Base-by-base conservation (phyloP, 2,797 vertebrate species). In the Syngnathus rostellatus region DNA sequence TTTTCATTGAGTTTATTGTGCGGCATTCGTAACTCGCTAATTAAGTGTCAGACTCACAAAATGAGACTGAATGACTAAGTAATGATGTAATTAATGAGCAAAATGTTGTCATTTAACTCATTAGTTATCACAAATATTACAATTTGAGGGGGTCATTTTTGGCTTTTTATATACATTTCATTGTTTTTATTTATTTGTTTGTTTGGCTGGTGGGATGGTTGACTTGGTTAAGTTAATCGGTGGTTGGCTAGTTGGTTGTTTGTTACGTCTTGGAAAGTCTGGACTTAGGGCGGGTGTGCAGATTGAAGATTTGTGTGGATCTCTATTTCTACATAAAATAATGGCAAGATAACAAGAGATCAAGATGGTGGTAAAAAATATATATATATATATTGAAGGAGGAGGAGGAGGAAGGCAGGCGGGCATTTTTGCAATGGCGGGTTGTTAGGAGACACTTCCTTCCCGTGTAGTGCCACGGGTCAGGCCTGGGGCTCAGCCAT, bases 371-470 rank as follows among this genome's bases (percentile, higher is more conserved):
- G 70, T 69, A 73, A 76, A 81, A 80, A 77, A 77, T 74, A 64
- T 31, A 31, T 31, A 67, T 8, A 11, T 11, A 12, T 10, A 43
- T 43, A 43, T 12, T 1, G 41, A 12, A 43, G 41, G 71, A 70
- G 76, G 39, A 69, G 16, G 70, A 57, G 50, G 65, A 63, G 71
- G 69, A 65, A 17, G 23, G 16, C 25, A 75, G 68, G 46, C 65
- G 70, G 21, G 31, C 45, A 46, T 46, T 46, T 53, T 23, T 14
- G 71, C 55, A 71, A 72, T 72, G 70, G 68, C 74, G 68, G 79
- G 77, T 86, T 90, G 90, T 87, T 89, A 89, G 37, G 86, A 89
- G 85, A 84, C 76, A 84, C 85, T 89, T 87, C 79, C 79, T 87
- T 88, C 85, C 86, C 82, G 78, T 75, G 69, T 73, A 75, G 71